These are phyloP conservation scores for Neodontobutis hainanensis DNA, from an alignment of 2,113 vertebrate species.

Conservation along the genomic window DNA sequence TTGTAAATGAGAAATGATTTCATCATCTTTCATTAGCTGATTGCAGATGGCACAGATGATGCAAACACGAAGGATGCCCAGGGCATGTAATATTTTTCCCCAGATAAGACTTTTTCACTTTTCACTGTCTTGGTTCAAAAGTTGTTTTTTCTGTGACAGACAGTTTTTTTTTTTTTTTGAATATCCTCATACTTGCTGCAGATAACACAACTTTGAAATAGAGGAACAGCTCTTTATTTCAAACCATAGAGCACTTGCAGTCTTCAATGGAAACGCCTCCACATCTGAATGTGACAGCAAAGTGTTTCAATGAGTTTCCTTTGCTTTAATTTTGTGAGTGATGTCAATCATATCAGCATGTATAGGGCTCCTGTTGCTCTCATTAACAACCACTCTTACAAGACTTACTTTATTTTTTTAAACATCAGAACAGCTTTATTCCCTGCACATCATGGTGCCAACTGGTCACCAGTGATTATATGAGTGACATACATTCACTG, in stretches of 20 bases:
- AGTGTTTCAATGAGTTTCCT: constrained; percentile 16
- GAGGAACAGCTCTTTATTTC: constrained; percentile 52
- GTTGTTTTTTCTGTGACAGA: constrained; percentile 54
- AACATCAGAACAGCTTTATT: not conserved
- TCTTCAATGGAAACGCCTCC: constrained; percentile 38
- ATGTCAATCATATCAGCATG: constrained; percentile 32
- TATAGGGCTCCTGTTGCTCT: constrained; percentile 13
- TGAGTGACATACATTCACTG: constrained; percentile 24
- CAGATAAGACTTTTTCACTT: constrained; percentile 56
- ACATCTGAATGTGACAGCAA: constrained; percentile 35
- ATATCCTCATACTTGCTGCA: constrained; percentile 55
- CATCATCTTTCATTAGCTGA: constrained; percentile 59
- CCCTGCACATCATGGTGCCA: not conserved
- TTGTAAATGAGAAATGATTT: constrained; percentile 54
- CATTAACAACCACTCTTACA: constrained; percentile 6
- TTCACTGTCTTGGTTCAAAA: constrained; percentile 49
- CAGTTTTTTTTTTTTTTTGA: too few relatives aligned
- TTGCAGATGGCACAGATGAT: constrained; percentile 59
- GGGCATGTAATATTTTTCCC: constrained; percentile 43
- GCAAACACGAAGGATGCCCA: constrained; percentile 60
- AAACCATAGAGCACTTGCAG: constrained; percentile 34
- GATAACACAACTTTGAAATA: constrained; percentile 58
- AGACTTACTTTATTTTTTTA: not conserved
- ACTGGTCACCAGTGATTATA: constrained; percentile 18
- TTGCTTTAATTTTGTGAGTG: constrained; percentile 26